Evolutionary conservation across 2,888 invertebrate species (phyloP).

Genomic region (Cremastobaeus sp.): DNA sequence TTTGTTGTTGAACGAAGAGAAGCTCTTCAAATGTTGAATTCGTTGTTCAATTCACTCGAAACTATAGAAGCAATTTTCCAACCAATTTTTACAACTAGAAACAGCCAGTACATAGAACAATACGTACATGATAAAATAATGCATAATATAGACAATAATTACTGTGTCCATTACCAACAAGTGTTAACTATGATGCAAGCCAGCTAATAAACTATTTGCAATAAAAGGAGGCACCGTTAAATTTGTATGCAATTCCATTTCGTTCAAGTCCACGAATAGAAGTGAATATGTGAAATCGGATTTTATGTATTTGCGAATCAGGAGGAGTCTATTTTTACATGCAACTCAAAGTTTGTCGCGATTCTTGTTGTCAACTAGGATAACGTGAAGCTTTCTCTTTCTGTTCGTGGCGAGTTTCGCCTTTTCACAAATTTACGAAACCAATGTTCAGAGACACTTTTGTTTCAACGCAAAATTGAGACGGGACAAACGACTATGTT

Average conservation of each 20-base stretch:
- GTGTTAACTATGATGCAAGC: constrained; percentile 33
- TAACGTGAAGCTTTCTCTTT: not conserved
- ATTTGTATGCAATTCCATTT: constrained; percentile 45
- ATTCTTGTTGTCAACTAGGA: constrained; percentile 2
- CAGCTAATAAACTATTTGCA: constrained; percentile 48
- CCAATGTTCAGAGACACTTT: no score
- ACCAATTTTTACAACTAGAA: constrained; percentile 30
- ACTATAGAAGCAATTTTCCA: constrained; percentile 30
- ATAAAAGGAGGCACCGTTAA: constrained; percentile 42
- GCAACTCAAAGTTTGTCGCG: not conserved
- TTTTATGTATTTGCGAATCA: constrained; percentile 10
- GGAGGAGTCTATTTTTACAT: constrained; percentile 29
- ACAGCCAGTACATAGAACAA: constrained; percentile 2
- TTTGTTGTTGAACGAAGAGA: not conserved
- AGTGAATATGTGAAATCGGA: constrained; percentile 33
- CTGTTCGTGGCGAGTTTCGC: not conserved
- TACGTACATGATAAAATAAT: constrained; percentile 34
- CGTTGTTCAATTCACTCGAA: not conserved
- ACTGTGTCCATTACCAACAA: constrained; percentile 53
- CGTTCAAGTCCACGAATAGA: constrained; percentile 48
- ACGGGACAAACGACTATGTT: constrained; percentile 18
- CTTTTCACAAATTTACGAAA: no score
- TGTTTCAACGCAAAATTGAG: no score
- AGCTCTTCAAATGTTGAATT: not conserved
- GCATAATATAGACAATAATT: constrained; percentile 59